Conservation (phyloP, 1,140 invertebrate genomes). For the Rhagoletis pomonella region DNA sequence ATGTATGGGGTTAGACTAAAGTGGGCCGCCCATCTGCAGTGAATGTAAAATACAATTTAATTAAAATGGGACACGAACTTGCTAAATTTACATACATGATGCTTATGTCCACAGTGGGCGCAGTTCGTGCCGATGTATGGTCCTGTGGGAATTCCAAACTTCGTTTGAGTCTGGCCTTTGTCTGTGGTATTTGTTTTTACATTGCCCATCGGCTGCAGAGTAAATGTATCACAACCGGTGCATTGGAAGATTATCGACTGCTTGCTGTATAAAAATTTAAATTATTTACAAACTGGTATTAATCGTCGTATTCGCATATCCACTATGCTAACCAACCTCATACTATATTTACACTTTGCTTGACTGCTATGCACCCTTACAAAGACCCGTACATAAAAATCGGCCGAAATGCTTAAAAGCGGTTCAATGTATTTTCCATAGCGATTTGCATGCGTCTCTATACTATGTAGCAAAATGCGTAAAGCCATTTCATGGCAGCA, state of each 20-base stretch:
- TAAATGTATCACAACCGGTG: conserved; percentile 87
- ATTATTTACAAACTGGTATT: not conserved
- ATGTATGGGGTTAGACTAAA: conserved; percentile 93
- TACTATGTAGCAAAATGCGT: conserved; percentile 91
- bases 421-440: conserved; percentile 96
- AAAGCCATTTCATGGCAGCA: conserved; percentile 97
- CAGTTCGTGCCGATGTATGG: conserved; percentile 83
- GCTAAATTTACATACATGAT: conserved; percentile 78
- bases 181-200: conserved; percentile 77
- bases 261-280: conserved; percentile 78
- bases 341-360: conserved; percentile 87
- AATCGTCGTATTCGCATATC: not conserved
- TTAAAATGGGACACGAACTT: not conserved
- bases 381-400: conserved; percentile 98
- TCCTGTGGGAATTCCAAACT: conserved; percentile 80
- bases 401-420: conserved; percentile 92
- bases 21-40: conserved; percentile 90
- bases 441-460: conserved; percentile 92
- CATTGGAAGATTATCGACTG: conserved; percentile 92
- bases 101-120: conserved; percentile 83
- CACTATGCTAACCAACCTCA: conserved; percentile 76
- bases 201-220: conserved; percentile 85
- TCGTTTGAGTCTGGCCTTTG: conserved; percentile 77
- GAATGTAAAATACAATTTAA: conserved; percentile 24
- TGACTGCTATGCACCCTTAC: conserved; percentile 88